phyloP scores from a whole-genome alignment of 2,888 invertebrate genomes.

The Cantharis rufa region DNA sequence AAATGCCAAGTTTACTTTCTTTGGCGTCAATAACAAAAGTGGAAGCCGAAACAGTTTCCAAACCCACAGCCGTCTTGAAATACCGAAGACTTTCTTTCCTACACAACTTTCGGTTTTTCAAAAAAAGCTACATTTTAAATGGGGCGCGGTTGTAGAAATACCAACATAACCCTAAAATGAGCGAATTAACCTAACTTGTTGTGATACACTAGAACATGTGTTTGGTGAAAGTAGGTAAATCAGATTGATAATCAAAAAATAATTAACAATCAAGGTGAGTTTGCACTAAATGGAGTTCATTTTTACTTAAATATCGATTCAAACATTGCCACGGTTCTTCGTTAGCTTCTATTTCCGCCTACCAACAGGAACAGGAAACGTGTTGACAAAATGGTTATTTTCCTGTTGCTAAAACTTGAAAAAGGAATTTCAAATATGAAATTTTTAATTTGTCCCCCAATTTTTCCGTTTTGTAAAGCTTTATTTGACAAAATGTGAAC shows the following conservation, averaged over 20 bases:
- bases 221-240: conserved; percentile 25
- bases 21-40: too few species aligned
- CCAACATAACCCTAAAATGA: not conserved
- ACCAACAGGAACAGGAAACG: conserved; percentile 67
- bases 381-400: conserved; percentile 58
- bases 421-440: conserved; percentile 29
- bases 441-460: conserved; percentile 4
- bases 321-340: conserved; percentile 39
- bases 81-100: too few species aligned
- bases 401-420: conserved; percentile 45
- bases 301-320: conserved; percentile 39
- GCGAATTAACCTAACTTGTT: conserved; percentile 25
- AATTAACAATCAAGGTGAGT: conserved; percentile 26
- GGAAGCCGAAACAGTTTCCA: too few species aligned
- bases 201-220: conserved; percentile 33
- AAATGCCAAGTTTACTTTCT: too few species aligned
- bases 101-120: too few species aligned
- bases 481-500: conserved; percentile 5
- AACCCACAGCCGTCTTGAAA: too few species aligned
- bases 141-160: not conserved
- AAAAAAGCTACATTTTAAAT: not conserved
- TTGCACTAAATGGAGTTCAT: conserved; percentile 8
- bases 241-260: conserved; percentile 22
- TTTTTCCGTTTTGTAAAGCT: not conserved
- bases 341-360: conserved; percentile 53